Base-by-base conservation (phyloP, 2,797 vertebrate genomes). In the Enteromius unitaeniatus region DNA sequence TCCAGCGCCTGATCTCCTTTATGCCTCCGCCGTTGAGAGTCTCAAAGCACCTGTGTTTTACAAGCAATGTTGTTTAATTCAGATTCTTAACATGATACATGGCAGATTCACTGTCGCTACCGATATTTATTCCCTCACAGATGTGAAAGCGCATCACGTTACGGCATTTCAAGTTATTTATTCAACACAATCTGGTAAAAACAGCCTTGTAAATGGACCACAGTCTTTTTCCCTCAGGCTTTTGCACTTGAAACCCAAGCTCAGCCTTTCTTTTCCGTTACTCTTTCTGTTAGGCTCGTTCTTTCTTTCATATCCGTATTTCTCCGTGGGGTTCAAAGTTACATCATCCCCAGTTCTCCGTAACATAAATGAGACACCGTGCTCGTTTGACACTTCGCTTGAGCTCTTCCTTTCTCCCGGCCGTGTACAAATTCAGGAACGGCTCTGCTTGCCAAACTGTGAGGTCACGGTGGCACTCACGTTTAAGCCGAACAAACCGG, bases 401-500 rank as follows among this genome's bases (percentile, higher is more conserved):
- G 78, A 58, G 68, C 74, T 51, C 40, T 51, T 64, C n/a, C 74
- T 70, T 53, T 67, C 70, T 67, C 40, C 68, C 42, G 42, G 40
- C 34, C 42, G 62, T 83, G 78, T 47, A 79, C 10, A 19, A 78
- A 84, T 87, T 82, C 62, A 67, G 21, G 9, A 84, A 72, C 58
- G 49, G 45, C 80, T 78, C 47, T 58, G 83, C 84, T 89, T 85
- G 81, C 47, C 68, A 85, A 87, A 79, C 73, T 4, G 87, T 86
- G 87, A 89, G 91, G 91, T 90, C 87, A 80, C 87, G 69, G 91
- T 93, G 90, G 89, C 80, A 72, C 6, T 81, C 65, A 53, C 84
- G 87, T 90, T 75, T 92, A 88, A 84, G 19, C 64, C 3, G 89
- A 91, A 94, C 93, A 93, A 93, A 92, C 86, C 8, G 87, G 87